Base-by-base conservation (phyloP, 2,888 invertebrate genomes). In the Tanytarsus gracilentus region DNA sequence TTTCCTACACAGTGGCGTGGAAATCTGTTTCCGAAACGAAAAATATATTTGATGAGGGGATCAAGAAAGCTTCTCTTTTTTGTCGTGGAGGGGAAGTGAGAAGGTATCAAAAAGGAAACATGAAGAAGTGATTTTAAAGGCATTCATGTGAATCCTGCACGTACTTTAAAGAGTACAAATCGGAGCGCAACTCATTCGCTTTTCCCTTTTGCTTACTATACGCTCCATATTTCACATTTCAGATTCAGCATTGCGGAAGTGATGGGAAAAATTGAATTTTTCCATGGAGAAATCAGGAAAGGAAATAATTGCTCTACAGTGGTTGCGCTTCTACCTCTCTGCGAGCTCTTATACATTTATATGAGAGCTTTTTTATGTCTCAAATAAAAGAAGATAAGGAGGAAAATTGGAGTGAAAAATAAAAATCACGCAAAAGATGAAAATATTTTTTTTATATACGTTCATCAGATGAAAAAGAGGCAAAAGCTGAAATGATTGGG, bases 131-230 rank as follows among this genome's bases (percentile, higher is more conserved):
- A 33, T 33, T 44, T 44, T 18, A 44, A 44, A 23, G 44, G 44
- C 44, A 44, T 44, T 44, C 44, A 44, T 23, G 44, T 44, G 44
- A 44, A 44, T 44, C 44, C 44, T 44, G n/a, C 44, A 44, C 44
- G 44, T 44, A 44, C 44, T 23, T 44, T 18, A 23, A n/a, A 23
- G 23, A 44, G 44, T 44, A 44, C 44, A 44, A 44, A 44, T 44
- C 7, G 36, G 16, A 36, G 14, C 14, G 16, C n/a, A 36, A 16
- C 36, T 36, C 6, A 44, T 23, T 23, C 23, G 18, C 44, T 18
- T 21, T 23, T 44, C 11, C 9, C 21, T 44, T 44, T 23, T n/a
- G n/a, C n/a, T 23, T 44, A 11, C 44, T 23, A 2, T 4, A 23
- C 3, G 21, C 11, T 36, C 36, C 7, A 44, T 44, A 23, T 44